Conservation (phyloP, 2,113 vertebrate genomes). For the Siniperca chuatsi region DNA sequence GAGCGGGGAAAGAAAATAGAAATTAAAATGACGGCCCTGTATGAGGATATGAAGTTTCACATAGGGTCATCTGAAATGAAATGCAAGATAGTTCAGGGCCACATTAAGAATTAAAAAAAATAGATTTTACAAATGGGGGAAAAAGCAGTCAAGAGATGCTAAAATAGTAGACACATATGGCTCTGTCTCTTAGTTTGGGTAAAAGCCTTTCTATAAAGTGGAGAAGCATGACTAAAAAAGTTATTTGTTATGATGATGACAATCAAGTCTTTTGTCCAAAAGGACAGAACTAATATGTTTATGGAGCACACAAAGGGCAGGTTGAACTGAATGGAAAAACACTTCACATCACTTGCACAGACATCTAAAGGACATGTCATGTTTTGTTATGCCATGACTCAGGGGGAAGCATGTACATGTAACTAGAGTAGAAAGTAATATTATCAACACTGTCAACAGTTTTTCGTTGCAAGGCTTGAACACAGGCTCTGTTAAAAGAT, state of each 20-base stretch:
- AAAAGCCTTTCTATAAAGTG: background rate
- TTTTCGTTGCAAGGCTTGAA: conserved; percentile 23
- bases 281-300: background rate
- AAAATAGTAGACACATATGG: too few species aligned
- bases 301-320: background rate
- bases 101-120: background rate
- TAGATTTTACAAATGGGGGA: background rate
- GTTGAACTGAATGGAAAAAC: background rate
- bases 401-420: background rate
- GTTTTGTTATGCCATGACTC: background rate
- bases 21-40: background rate
- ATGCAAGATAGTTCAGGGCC: background rate
- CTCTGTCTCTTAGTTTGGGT: too few species aligned
- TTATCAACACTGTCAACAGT: background rate
- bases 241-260: background rate
- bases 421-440: too few species aligned
- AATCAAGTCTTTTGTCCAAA: background rate
- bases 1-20: background rate
- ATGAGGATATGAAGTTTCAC: background rate
- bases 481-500: background rate
- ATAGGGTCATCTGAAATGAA: background rate
- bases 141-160: background rate
- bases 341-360: conserved; percentile 1
- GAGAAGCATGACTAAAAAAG: background rate
- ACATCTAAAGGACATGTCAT: background rate